Conservation (phyloP, 2,797 vertebrate species). For the Gastrophryne carolinensis region DNA sequence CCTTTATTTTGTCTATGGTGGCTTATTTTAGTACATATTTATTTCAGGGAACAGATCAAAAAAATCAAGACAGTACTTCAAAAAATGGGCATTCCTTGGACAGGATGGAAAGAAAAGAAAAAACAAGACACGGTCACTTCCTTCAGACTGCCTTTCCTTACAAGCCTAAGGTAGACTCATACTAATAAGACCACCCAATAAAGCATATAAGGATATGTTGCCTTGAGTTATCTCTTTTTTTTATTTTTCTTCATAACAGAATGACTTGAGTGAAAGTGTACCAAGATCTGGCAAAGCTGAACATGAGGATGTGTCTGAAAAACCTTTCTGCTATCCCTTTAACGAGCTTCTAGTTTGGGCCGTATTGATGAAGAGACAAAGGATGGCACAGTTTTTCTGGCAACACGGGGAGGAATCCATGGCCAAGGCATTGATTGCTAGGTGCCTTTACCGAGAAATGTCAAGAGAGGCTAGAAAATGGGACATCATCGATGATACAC, state of each 20-base stretch:
- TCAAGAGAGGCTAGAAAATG: slow-evolving; percentile 79
- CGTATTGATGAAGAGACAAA: slow-evolving; percentile 81
- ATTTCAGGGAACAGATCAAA: not conserved
- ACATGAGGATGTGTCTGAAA: slow-evolving; percentile 76
- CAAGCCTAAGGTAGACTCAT: slow-evolving; percentile 73
- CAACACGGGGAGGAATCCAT: slow-evolving; percentile 83
- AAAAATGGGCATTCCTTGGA: slow-evolving; percentile 74
- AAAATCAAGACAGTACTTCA: slow-evolving; percentile 12
- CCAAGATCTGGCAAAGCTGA: slow-evolving; percentile 73
- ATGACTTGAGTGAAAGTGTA: slow-evolving; percentile 63
- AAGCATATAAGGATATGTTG: not conserved
- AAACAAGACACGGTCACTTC: slow-evolving; percentile 82
- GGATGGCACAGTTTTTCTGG: slow-evolving; percentile 85
- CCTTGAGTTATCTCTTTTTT: not conserved
- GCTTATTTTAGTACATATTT: not conserved
- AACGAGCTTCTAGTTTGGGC: slow-evolving; percentile 84
- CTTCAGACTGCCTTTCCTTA: slow-evolving; percentile 83
- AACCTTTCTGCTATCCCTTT: slow-evolving; percentile 79
- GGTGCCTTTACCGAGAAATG: slow-evolving; percentile 80
- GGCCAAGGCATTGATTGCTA: slow-evolving; percentile 82
- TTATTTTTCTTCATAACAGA: slow-evolving; percentile 62
- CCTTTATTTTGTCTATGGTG: too few species aligned
- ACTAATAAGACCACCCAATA: not conserved
- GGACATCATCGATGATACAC: slow-evolving; percentile 80
- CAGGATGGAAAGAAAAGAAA: slow-evolving; percentile 80